These are phyloP conservation scores for Apteryx owenii DNA, from an alignment of 2,113 vertebrate species.

Conservation along the genomic window DNA sequence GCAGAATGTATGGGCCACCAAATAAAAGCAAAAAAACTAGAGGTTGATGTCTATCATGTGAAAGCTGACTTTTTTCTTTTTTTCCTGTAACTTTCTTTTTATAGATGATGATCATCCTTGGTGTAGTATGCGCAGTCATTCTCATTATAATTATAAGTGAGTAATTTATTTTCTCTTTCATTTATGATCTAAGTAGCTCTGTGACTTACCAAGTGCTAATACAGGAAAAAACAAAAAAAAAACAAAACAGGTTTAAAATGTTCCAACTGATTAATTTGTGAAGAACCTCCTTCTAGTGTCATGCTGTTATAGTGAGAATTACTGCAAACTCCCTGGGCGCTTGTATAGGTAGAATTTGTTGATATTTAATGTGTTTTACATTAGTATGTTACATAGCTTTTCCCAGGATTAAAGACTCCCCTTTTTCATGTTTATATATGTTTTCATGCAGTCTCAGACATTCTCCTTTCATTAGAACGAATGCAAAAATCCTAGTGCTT, in stretches of 20 bases:
- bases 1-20: neutral
- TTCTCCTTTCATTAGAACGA: neutral
- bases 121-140: constrained; percentile 76
- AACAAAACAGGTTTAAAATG: neutral
- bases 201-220: neutral
- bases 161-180: constrained; percentile 48
- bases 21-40: neutral
- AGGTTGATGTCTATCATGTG: neutral
- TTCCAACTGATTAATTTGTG: neutral
- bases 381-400: neutral
- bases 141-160: constrained; percentile 80
- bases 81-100: constrained; percentile 36
- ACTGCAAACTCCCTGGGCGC: neutral
- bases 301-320: constrained; percentile 7
- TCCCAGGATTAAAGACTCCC: neutral
- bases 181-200: constrained; percentile 8
- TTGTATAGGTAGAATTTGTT: neutral
- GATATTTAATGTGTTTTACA: neutral
- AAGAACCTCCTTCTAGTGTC: neutral
- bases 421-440: neutral
- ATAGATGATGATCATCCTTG: constrained; percentile 80
- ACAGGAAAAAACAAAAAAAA: neutral
- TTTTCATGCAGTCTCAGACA: neutral
- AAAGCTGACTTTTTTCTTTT: constrained; percentile 46
- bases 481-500: neutral